Conservation (phyloP, 2,113 vertebrate genomes). For the Leptobrachium ailaonicum region DNA sequence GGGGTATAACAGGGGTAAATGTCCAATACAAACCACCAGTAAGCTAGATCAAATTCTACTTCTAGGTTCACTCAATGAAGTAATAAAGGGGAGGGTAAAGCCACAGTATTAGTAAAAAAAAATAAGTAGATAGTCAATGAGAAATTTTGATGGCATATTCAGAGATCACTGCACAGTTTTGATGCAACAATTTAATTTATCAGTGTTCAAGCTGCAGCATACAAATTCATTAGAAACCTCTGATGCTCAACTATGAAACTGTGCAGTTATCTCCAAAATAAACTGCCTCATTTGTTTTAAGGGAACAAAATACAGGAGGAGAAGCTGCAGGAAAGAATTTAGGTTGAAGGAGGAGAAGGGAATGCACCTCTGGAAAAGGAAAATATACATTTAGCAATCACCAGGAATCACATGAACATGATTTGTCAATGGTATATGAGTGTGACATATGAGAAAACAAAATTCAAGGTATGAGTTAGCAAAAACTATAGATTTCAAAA, state of each 20-base stretch:
- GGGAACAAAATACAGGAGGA: conserved; percentile 62
- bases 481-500: conserved; percentile 3
- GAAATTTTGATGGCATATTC: conserved; percentile 12
- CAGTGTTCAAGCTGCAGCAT: too few species aligned
- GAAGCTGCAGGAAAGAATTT: conserved; percentile 64
- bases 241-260: background rate
- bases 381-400: conserved; percentile 42
- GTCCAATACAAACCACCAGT: conserved; percentile 36
- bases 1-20: conserved; percentile 15
- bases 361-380: conserved; percentile 68
- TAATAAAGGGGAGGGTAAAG: conserved; percentile 53
- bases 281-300: conserved; percentile 17
- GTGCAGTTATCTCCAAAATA: conserved; percentile 13
- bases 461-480: conserved; percentile 1
- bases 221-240: background rate
- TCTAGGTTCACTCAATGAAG: conserved; percentile 51
- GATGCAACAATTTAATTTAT: background rate
- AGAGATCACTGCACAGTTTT: conserved; percentile 1
- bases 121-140: conserved; percentile 56
- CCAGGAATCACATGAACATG: background rate
- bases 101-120: conserved; percentile 68
- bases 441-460: conserved; percentile 26
- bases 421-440: conserved; percentile 17
- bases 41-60: conserved; percentile 24
- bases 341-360: conserved; percentile 81